Conservation (phyloP, 2,113 vertebrate species). For the Petromus typicus region DNA sequence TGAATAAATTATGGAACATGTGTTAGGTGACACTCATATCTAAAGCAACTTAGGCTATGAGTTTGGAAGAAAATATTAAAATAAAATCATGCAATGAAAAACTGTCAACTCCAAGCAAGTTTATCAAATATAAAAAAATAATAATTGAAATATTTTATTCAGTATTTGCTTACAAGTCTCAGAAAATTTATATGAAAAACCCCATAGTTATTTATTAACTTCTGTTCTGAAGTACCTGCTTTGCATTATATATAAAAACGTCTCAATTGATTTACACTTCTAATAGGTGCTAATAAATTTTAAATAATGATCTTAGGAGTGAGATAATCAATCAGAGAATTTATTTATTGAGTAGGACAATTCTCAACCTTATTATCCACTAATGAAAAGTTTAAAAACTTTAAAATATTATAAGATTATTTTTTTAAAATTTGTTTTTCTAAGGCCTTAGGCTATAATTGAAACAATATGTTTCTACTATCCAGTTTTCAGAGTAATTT, state of each 20-base stretch:
- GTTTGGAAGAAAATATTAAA: not conserved
- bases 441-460: not conserved
- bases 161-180: not conserved
- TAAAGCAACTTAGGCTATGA: not conserved
- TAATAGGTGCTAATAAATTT: slow-evolving; percentile 36
- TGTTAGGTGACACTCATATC: not conserved
- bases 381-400: slow-evolving; percentile 33
- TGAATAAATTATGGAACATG: not conserved
- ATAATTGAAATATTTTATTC: not conserved
- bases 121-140: slow-evolving; percentile 34
- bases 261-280: not conserved
- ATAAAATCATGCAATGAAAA: not conserved
- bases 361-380: slow-evolving; percentile 28
- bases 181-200: not conserved
- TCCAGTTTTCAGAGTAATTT: not conserved
- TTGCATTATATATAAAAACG: slow-evolving; percentile 19
- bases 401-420: slow-evolving; percentile 12
- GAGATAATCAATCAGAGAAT: slow-evolving; percentile 55
- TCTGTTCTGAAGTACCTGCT: not conserved
- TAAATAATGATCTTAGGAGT: not conserved
- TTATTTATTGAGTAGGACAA: slow-evolving; percentile 7
- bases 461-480: slow-evolving; percentile 29
- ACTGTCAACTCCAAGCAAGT: not conserved
- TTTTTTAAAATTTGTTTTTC: slow-evolving; percentile 10
- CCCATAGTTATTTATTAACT: not conserved